Conservation (phyloP, 2,888 invertebrate genomes). For the Drosophila borealis region DNA sequence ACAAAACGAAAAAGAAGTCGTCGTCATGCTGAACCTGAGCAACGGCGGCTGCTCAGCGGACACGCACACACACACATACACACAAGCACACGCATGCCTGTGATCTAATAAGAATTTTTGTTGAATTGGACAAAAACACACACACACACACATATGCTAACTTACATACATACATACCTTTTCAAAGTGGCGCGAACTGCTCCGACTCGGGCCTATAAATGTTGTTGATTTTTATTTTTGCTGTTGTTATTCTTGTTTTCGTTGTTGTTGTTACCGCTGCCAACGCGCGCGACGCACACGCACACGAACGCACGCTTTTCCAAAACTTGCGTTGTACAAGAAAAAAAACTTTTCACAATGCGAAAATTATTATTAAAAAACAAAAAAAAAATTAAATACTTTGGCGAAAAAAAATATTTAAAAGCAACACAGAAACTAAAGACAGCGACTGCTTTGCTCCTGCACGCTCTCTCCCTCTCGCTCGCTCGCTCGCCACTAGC, state of each 20-base stretch:
- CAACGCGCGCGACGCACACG: conserved; percentile 50
- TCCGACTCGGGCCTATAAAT: conserved; percentile 49
- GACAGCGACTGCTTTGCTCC: conserved; percentile 40
- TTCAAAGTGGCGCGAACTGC: conserved; percentile 75
- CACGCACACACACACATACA: conserved; percentile 24
- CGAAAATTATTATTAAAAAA: conserved; percentile 60
- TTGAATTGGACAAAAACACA: conserved; percentile 60
- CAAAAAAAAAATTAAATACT: conserved; percentile 55
- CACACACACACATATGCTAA: conserved; percentile 28
- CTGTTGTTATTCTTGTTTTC: conserved; percentile 26
- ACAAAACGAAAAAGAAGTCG: conserved; percentile 63
- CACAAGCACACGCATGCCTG: conserved; percentile 46
- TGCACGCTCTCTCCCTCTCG: conserved; percentile 15
- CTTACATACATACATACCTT: conserved; percentile 57
- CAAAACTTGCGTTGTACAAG: conserved; percentile 31
- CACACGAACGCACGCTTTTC: conserved; percentile 50
- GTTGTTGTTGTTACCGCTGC: conserved; percentile 41
- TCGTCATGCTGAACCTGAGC: conserved; percentile 69
- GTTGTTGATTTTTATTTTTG: conserved; percentile 49
- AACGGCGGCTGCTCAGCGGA: conserved; percentile 53
- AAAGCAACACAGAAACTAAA: conserved; percentile 56
- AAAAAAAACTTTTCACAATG: conserved; percentile 67
- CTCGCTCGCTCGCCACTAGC: conserved; percentile 40
- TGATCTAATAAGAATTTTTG: conserved; percentile 67
- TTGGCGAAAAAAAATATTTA: conserved; percentile 36